phyloP scores from a whole-genome alignment of 1,140 invertebrate genomes.

The Oedothorax gibbosus region DNA sequence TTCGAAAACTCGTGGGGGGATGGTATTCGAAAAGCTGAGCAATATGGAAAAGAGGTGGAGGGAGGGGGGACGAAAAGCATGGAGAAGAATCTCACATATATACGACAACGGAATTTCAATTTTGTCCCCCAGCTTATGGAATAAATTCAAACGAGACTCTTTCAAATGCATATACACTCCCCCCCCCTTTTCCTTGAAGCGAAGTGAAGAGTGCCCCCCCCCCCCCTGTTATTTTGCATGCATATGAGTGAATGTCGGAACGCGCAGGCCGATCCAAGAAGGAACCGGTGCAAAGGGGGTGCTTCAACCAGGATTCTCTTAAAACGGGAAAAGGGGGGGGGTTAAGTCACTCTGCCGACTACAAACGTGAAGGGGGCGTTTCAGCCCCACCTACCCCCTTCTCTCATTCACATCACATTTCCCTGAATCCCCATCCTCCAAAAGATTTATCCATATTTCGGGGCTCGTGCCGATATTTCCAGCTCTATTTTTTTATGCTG shows the following conservation, averaged over 20 bases:
- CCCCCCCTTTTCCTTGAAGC: neutral
- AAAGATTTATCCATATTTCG: conserved; percentile 54
- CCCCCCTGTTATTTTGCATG: conserved; percentile 58
- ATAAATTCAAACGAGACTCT: conserved; percentile 61
- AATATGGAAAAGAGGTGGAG: conserved; percentile 59
- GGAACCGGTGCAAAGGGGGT: conserved; percentile 9
- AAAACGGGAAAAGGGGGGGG: conserved; percentile 32
- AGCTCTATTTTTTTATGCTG: conserved; percentile 33
- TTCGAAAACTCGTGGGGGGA: neutral
- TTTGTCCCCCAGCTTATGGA: conserved; percentile 59
- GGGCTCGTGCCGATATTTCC: conserved; percentile 29
- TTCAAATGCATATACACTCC: conserved; percentile 56
- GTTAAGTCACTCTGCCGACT: conserved; percentile 56
- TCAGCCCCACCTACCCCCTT: neutral
- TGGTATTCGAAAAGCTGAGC: conserved; percentile 37
- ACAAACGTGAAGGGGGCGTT: conserved; percentile 34
- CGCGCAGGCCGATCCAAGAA: conserved; percentile 33
- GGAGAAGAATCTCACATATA: conserved; percentile 42
- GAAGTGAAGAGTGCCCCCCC: neutral
- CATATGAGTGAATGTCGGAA: conserved; percentile 58
- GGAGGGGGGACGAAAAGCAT: conserved; percentile 31
- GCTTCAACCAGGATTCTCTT: conserved; percentile 54
- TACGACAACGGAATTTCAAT: conserved; percentile 61
- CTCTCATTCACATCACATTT: conserved; percentile 58
- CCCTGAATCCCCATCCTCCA: conserved; percentile 20